Conservation (phyloP, 1,140 invertebrate genomes). For the Drosophila saltans region DNA sequence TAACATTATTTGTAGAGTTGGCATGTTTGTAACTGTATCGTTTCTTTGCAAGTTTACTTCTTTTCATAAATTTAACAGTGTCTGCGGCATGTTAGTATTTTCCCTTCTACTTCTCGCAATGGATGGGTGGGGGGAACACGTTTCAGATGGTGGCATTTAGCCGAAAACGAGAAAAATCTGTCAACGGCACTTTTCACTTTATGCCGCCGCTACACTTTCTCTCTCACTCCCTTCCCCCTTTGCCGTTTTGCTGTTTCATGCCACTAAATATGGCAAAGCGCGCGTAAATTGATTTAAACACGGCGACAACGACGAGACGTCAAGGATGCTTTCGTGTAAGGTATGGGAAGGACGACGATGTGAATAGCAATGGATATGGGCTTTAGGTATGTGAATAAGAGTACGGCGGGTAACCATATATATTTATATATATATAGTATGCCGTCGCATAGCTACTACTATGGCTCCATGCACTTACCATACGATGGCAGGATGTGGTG, state of each 20-base stretch:
- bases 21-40: constrained; percentile 4
- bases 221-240: background rate
- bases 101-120: constrained; percentile 8
- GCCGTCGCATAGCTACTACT: background rate
- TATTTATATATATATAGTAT: background rate
- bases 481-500: constrained; percentile 14
- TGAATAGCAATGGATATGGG: constrained; percentile 17
- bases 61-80: constrained; percentile 59
- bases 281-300: constrained; percentile 78
- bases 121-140: background rate
- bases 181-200: constrained; percentile 72
- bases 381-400: constrained; percentile 2
- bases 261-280: constrained; percentile 77
- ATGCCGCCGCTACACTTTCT: background rate
- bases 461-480: constrained; percentile 7
- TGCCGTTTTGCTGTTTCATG: constrained; percentile 55
- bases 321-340: constrained; percentile 32
- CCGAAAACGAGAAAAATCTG: constrained; percentile 75
- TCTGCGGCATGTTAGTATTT: constrained; percentile 59
- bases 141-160: constrained; percentile 36
- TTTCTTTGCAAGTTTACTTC: constrained; percentile 23
- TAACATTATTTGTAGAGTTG: constrained; percentile 3
- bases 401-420: background rate
- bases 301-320: constrained; percentile 56
- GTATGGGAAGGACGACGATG: constrained; percentile 8